Evolutionary conservation across 2,888 invertebrate species (phyloP).

Genomic region (Cephus spinipes): DNA sequence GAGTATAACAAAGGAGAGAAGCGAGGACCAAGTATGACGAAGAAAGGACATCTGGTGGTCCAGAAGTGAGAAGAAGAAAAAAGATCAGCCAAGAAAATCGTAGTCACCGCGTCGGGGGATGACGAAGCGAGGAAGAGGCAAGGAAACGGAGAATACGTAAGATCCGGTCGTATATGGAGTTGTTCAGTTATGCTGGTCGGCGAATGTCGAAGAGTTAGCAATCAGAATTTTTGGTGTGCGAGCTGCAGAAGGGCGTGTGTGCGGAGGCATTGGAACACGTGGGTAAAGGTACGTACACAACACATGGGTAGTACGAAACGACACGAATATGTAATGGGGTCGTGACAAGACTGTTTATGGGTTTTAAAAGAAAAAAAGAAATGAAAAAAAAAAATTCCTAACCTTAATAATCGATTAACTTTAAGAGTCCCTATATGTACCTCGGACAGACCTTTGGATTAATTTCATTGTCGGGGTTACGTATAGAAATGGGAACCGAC

Average conservation of each 20-base stretch:
- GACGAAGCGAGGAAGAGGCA: background rate
- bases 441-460: background rate
- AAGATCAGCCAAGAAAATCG: background rate
- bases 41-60: background rate
- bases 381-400: background rate
- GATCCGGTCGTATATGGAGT: background rate
- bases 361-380: background rate
- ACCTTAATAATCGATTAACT: background rate
- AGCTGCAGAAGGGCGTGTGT: background rate
- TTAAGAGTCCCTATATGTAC: background rate
- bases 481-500: background rate
- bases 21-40: background rate
- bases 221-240: constrained; percentile 29
- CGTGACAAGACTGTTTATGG: constrained; percentile 9
- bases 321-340: constrained; percentile 31
- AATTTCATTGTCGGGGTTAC: background rate
- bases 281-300: constrained; percentile 36
- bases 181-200: background rate
- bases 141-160: background rate
- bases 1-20: background rate
- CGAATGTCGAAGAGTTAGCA: constrained; percentile 1
- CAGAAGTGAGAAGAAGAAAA: constrained; percentile 4
- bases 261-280: constrained; percentile 18
- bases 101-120: background rate
- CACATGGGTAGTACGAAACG: constrained; percentile 12